phyloP scores from a whole-genome alignment of 2,888 invertebrate species.

The Epirrita christyi region DNA sequence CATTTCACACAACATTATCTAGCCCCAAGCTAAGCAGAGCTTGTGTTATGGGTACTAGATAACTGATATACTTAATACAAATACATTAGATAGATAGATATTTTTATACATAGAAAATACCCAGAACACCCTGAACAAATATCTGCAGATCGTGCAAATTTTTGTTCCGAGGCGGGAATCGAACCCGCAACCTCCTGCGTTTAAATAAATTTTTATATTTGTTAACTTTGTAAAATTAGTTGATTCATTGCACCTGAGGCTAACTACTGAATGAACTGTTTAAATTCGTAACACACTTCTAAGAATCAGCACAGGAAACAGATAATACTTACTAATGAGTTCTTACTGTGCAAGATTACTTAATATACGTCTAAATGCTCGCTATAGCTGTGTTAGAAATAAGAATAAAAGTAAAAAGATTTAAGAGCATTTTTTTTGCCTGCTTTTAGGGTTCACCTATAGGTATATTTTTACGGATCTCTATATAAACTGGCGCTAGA shows the following conservation, averaged over 20 bases:
- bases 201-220: no score
- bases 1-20: no score
- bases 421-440: no score
- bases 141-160: no score
- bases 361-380: conserved; percentile 37
- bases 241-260: conserved; percentile 26
- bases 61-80: no score
- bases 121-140: no score
- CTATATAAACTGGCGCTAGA: conserved; percentile 8
- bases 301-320: conserved; percentile 53
- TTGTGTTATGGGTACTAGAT: no score
- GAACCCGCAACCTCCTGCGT: no score
- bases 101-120: no score
- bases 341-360: conserved; percentile 51
- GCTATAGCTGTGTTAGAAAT: conserved; percentile 33
- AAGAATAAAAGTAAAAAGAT: neutral
- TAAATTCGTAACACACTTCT: conserved; percentile 50
- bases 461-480: conserved; percentile 1
- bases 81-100: no score
- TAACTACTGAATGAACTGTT: conserved; percentile 42
- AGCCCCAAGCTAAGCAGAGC: no score
- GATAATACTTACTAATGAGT: conserved; percentile 54
- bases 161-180: no score
- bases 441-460: neutral
- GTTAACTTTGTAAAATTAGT: conserved; percentile 18